Evolutionary conservation across 2,797 vertebrate genomes (phyloP), one percentile per base, ranked within the genome.

Genomic region (Carapus acus): DNA sequence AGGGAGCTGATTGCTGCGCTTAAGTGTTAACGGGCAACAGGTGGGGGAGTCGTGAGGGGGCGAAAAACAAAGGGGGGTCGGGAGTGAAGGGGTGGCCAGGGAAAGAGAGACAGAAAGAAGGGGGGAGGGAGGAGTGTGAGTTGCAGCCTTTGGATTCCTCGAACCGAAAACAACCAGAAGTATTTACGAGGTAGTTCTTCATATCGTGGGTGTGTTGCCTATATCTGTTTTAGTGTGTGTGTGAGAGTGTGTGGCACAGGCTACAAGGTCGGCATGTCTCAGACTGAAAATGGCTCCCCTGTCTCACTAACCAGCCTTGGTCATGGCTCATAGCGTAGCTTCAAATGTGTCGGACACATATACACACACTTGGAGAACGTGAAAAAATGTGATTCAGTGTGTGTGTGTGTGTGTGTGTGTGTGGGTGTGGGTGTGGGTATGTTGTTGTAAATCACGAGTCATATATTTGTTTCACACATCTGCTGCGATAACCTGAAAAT

Each of bases 221-320:
- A 65, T 62, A 62, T 57, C 3, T 13, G 31, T 33, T 18, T 34
- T 27, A 17, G 44, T 31, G 24, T 46, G 65, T 48, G 71, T 27
- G 57, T 24, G 33, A 44, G 55, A 47, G 36, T 31, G 20, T 33
- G n/a, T 8, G 47, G 6, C 7, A 23, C 4, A 8, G 47, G 0
- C n/a, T n/a, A 9, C 51, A 69, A 73, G 47, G 78, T 76, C 85
- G 78, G 63, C 83, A 83, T 80, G 89, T 85, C 77, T 88, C 81
- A 73, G 9, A 48, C 31, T 33, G 27, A 11, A 42, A 7, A 37
- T 23, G 17, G 7, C 11, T 21, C 1, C 15, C 6, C 9, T 11
- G 48, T 3, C 31, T 33, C 31, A 33, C 3, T 33, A 33, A 13
- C 12, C 31, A 4, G 12, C 14, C 4, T 33, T 3, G 12, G 9